These are phyloP conservation scores for Elephantulus edwardii DNA, from an alignment of 2,113 vertebrate genomes.

Conservation along the genomic window DNA sequence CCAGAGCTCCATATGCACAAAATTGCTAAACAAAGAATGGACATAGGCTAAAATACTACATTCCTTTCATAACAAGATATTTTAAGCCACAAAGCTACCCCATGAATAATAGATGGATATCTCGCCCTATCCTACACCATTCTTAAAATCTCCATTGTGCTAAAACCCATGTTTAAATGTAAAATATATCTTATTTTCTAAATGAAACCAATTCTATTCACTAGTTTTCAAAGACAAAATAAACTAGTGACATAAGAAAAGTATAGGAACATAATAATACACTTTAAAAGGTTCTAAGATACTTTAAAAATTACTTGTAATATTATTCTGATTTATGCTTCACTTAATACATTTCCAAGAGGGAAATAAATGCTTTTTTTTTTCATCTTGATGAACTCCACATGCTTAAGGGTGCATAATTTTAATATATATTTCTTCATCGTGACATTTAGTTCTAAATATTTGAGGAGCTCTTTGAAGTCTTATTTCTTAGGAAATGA, in stretches of 20 bases:
- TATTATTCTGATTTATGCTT: conserved; percentile 3
- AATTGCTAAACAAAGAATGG: not conserved
- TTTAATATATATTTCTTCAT: conserved; percentile 45
- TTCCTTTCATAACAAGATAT: not conserved
- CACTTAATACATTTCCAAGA: conserved; percentile 29
- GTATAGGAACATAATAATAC: conserved; percentile 6
- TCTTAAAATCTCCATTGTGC: too few relatives aligned
- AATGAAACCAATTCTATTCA: conserved; percentile 16
- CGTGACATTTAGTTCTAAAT: not conserved
- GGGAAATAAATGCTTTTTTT: conserved; percentile 38
- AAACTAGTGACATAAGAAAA: not conserved
- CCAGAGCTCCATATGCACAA: too few relatives aligned
- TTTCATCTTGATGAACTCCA: not conserved
- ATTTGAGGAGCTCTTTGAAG: not conserved
- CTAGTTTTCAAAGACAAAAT: conserved; percentile 13
- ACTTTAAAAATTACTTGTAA: conserved; percentile 9
- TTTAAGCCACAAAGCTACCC: not conserved
- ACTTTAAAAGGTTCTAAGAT: conserved; percentile 1
- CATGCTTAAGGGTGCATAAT: conserved; percentile 4
- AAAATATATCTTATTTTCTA: conserved; percentile 2
- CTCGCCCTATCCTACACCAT: too few relatives aligned
- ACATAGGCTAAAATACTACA: not conserved
- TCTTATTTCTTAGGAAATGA: not conserved
- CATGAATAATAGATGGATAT: too few relatives aligned
- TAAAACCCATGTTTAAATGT: too few relatives aligned